phyloP scores from a whole-genome alignment of 2,888 invertebrate genomes.

The Eurytoma adleriae region DNA sequence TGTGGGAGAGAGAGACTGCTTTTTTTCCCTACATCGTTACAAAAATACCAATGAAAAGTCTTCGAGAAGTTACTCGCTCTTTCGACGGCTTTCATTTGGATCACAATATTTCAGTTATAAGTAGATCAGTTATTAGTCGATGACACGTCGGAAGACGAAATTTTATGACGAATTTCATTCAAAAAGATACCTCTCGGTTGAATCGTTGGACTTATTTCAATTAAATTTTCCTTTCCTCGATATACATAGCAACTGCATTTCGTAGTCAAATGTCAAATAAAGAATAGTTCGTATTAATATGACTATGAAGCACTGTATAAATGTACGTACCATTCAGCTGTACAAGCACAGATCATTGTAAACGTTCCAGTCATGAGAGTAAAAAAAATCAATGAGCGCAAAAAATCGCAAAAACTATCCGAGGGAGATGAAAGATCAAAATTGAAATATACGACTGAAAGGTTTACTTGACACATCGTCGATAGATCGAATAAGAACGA shows the following conservation, averaged over 20 bases:
- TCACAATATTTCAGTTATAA: constrained; percentile 33
- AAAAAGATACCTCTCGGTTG: constrained; percentile 10
- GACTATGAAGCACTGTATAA: background rate
- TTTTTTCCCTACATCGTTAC: constrained; percentile 18
- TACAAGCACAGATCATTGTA: constrained; percentile 19
- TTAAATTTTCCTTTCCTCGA: background rate
- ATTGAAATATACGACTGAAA: constrained; percentile 8
- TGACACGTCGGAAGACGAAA: constrained; percentile 41
- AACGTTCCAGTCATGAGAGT: constrained; percentile 15
- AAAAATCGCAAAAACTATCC: background rate
- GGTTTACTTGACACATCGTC: constrained; percentile 15
- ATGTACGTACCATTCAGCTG: constrained; percentile 14
- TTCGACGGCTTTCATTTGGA: constrained; percentile 39
- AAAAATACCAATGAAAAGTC: constrained; percentile 46
- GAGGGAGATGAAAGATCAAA: background rate
- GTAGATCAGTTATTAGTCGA: constrained; percentile 22
- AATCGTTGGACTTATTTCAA: constrained; percentile 12
- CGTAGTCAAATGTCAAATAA: too few relatives aligned
- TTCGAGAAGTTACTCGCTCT: constrained; percentile 28
- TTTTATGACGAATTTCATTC: constrained; percentile 25
- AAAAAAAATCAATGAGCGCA: background rate
- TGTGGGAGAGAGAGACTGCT: constrained; percentile 25
- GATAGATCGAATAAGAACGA: constrained; percentile 29
- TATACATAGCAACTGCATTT: constrained; percentile 2
- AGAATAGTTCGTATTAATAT: too few relatives aligned